Evolutionary conservation across 2,113 vertebrate species (phyloP).

Genomic region (Trogon melanurus): DNA sequence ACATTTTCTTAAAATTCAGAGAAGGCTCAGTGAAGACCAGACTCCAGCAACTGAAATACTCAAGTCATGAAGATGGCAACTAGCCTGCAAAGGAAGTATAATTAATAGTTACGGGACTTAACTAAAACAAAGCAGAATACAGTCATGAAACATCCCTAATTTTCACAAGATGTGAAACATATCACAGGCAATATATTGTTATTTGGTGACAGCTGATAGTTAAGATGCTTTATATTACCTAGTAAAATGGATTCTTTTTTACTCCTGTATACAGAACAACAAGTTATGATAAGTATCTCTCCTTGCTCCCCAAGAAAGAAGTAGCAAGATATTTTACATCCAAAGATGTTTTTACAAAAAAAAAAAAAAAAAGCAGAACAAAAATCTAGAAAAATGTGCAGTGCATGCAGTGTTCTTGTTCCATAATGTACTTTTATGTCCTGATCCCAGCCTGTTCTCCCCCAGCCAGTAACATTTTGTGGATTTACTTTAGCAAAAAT

Average conservation of each 20-base stretch:
- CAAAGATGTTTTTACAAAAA: background rate
- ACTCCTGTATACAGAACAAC: background rate
- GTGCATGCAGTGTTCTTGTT: background rate
- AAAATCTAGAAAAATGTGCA: background rate
- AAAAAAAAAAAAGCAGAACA: background rate
- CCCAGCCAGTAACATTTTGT: background rate
- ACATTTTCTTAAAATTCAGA: background rate
- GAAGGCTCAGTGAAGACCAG: background rate
- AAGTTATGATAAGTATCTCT: background rate
- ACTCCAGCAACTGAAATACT: background rate
- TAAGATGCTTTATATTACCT: background rate
- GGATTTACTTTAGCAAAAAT: background rate
- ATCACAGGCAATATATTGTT: background rate
- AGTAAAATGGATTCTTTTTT: background rate
- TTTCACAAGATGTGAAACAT: background rate
- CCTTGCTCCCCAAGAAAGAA: background rate
- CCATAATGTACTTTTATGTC: background rate
- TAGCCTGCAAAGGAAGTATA: background rate
- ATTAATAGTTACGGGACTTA: background rate
- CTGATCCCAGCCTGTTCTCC: background rate
- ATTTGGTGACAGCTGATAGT: background rate
- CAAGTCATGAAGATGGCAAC: background rate
- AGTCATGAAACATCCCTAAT: background rate
- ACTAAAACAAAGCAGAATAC: background rate
- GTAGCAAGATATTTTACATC: rapidly evolving